A percentile compares a stretch with the other conserved stretches of the same genome.
These are phyloP conservation scores for Galagoides demidoff DNA, from an alignment of 2,797 vertebrate genomes.

Conservation along the genomic window DNA sequence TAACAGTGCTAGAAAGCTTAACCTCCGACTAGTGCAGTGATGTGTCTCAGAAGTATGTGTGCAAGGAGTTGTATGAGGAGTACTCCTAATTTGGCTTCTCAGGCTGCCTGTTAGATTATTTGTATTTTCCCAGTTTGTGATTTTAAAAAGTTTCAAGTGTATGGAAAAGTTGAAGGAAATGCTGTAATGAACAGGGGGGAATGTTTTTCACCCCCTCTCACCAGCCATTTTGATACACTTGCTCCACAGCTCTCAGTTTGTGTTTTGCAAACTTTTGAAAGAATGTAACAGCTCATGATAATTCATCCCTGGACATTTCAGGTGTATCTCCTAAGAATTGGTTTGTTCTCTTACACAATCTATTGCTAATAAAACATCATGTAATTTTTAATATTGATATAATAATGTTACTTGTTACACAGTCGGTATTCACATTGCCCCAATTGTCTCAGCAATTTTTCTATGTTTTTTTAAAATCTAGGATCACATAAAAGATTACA, in stretches of 20 bases:
- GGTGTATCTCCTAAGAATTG: background rate
- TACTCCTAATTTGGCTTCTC: background rate
- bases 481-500: background rate
- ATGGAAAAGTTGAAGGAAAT: background rate
- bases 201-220: rapidly evolving
- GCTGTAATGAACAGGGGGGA: background rate
- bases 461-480: background rate
- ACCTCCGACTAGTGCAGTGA: rapidly evolving
- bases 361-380: background rate
- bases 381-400: background rate
- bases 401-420: background rate
- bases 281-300: background rate
- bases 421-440: background rate
- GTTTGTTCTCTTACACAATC: background rate
- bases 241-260: background rate
- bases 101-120: background rate
- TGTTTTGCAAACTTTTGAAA: background rate
- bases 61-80: background rate
- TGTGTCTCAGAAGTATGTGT: background rate
- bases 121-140: background rate
- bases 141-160: background rate
- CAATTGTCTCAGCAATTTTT: background rate
- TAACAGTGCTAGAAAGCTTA: background rate
- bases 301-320: background rate
- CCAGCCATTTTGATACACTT: background rate